These are phyloP conservation scores for Sicus ferrugineus DNA, from an alignment of 2,888 invertebrate species.

Conservation along the genomic window DNA sequence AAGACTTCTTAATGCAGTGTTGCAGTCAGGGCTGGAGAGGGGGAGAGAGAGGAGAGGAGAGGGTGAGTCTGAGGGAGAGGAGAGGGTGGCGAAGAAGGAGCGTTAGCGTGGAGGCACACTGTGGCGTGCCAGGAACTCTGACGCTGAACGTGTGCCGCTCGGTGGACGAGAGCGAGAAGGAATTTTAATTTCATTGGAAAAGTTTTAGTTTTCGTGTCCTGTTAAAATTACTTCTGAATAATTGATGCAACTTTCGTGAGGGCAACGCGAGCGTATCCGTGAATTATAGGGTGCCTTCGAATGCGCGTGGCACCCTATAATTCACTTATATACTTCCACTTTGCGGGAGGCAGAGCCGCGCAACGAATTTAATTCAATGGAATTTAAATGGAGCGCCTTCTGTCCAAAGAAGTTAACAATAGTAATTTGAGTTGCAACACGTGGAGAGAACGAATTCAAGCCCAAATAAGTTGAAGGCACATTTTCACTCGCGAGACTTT, in stretches of 20 bases:
- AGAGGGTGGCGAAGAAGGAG: too few relatives aligned
- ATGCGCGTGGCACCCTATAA: not conserved
- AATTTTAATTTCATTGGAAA: constrained; percentile 31
- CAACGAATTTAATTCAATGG: not conserved
- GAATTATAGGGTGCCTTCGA: constrained; percentile 21
- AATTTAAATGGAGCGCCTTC: constrained; percentile 5
- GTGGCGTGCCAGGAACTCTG: too few relatives aligned
- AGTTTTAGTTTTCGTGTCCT: constrained; percentile 18
- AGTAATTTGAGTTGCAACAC: too few relatives aligned
- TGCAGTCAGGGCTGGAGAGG: not conserved
- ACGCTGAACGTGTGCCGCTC: not conserved
- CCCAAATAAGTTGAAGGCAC: too few relatives aligned
- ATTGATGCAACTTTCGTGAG: constrained; percentile 19
- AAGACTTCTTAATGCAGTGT: constrained; percentile 18
- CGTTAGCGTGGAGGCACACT: too few relatives aligned
- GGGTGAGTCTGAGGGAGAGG: too few relatives aligned
- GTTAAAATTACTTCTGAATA: constrained; percentile 28
- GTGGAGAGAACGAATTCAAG: too few relatives aligned
- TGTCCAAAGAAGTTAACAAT: too few relatives aligned
- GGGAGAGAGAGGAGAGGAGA: too few relatives aligned
- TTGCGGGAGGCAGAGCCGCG: not conserved
- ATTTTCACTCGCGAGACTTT: too few relatives aligned
- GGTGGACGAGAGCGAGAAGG: constrained; percentile 2
- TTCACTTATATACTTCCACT: constrained; percentile 12
- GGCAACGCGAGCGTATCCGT: not conserved